Base-by-base conservation (phyloP, 2,888 invertebrate species). In the Stramonita haemastoma region DNA sequence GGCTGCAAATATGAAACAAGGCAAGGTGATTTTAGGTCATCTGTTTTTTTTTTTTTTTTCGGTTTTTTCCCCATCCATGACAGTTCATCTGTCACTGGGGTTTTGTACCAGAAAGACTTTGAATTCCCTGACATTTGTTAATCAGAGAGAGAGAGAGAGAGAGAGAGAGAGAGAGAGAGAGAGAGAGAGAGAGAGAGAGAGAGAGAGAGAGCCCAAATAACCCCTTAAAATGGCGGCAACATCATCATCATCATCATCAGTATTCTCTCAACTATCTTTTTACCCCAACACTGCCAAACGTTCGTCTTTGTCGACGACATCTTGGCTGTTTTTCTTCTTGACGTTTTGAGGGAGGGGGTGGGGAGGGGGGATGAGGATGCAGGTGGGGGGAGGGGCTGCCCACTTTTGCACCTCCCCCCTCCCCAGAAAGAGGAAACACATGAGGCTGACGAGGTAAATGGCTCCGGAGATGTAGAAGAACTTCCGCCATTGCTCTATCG, bases 391-490 rank as follows among this genome's bases (percentile, higher is more conserved):
- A n/a, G 73, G 73, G 73, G 73, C 36, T 32, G 91, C 91, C 92
- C 92, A 92, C 19, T 85, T 11, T 88, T 90, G 90, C 87, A 91
- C 91, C 26, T 91, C 91, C 17, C 92, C 92, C 83, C 89, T 87
- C 17, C 90, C 91, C n/a, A 92, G 85, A 4, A 89, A 19, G 57
- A 87, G 34, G 57, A 90, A 92, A 1, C 90, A 22, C 2, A 90
- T 0, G n/a, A 90, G 83, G 17, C 91, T 91, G 13, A 85, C 57
- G 4, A 91, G 22, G 60, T 91, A 90, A 66, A 92, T 90, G 22
- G 36, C 91, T 34, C 89, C 91, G 17, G 91, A 90, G 77, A 92
- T 91, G 84, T 89, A 91, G 87, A 92, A 92, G 29, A 92, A 88
- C 13, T 73, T 90, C 32, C 91, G 91, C 92, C 92, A 92, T 60